Conservation (phyloP, 2,888 invertebrate species). For the Clivina fossor region DNA sequence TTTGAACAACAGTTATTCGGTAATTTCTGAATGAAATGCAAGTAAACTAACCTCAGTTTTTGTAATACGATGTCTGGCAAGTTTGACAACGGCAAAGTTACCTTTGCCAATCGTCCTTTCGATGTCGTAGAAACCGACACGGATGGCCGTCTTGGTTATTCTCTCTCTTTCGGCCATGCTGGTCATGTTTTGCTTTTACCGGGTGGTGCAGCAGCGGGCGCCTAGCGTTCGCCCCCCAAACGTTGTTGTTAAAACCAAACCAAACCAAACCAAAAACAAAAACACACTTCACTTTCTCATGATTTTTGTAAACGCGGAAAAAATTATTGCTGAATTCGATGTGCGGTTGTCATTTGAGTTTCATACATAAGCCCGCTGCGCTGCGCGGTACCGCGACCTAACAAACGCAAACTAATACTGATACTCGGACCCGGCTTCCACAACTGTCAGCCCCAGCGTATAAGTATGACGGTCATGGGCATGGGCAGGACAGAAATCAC, state of each 20-base stretch:
- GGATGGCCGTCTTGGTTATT: conserved; percentile 60
- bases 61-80: conserved; percentile 96
- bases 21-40: too few species aligned
- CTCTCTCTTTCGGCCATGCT: conserved; percentile 51
- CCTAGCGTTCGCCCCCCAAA: too few species aligned
- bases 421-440: conserved; percentile 5
- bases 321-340: conserved; percentile 49
- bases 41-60: conserved; percentile 87
- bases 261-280: background rate
- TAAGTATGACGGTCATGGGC: conserved; percentile 29
- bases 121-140: conserved; percentile 97
- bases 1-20: too few species aligned
- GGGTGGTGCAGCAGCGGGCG: too few species aligned
- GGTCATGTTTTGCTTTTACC: conserved; percentile 14
- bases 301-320: conserved; percentile 10
- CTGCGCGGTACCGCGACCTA: conserved; percentile 2
- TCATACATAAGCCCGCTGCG: conserved; percentile 8
- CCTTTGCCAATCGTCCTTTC: conserved; percentile 98
- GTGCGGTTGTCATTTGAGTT: conserved; percentile 49
- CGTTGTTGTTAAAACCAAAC: too few species aligned
- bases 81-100: conserved; percentile 98
- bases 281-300: conserved; percentile 23
- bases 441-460: conserved; percentile 16
- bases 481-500: conserved; percentile 13
- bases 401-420: conserved; percentile 11